Evolutionary conservation across 2,113 vertebrate species (phyloP).

Genomic region (Rhegmatorhina hoffmannsi): DNA sequence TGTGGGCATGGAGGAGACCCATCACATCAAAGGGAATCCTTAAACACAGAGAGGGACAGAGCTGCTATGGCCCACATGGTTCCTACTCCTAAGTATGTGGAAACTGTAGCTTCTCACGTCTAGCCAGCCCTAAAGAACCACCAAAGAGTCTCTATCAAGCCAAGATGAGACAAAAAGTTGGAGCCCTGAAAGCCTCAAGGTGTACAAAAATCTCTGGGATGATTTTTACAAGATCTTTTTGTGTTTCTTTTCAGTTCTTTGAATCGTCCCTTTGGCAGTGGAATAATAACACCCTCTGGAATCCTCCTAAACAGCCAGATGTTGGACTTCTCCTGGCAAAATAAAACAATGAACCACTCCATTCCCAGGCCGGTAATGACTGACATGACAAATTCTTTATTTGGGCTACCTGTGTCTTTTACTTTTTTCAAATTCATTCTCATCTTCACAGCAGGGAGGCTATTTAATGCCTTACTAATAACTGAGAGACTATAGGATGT

Average conservation of each 20-base stretch:
- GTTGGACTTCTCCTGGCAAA: conserved; percentile 94
- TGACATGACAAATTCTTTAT: background rate
- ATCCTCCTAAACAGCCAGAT: conserved; percentile 97
- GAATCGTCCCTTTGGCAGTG: conserved; percentile 94
- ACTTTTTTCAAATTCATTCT: background rate
- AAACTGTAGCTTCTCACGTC: background rate
- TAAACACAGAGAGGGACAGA: background rate
- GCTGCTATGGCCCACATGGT: rapidly evolving
- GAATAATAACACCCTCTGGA: conserved; percentile 91
- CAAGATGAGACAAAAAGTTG: background rate
- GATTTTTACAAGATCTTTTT: background rate
- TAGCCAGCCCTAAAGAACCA: background rate
- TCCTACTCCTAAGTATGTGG: background rate
- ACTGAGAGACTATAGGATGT: background rate
- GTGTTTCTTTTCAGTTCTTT: conserved; percentile 81
- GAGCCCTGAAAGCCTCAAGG: background rate
- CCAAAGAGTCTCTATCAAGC: background rate
- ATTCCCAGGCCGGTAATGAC: conserved; percentile 77
- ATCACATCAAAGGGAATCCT: background rate
- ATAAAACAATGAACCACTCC: conserved; percentile 81
- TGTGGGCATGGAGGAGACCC: background rate
- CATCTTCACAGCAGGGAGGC: background rate
- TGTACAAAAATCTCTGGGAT: background rate
- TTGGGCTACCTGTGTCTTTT: background rate
- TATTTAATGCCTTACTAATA: background rate